A percentile compares a stretch with the other conserved stretches of the same genome.
phyloP scores from a whole-genome alignment of 2,113 vertebrate genomes.

The Nycticorax nycticorax region DNA sequence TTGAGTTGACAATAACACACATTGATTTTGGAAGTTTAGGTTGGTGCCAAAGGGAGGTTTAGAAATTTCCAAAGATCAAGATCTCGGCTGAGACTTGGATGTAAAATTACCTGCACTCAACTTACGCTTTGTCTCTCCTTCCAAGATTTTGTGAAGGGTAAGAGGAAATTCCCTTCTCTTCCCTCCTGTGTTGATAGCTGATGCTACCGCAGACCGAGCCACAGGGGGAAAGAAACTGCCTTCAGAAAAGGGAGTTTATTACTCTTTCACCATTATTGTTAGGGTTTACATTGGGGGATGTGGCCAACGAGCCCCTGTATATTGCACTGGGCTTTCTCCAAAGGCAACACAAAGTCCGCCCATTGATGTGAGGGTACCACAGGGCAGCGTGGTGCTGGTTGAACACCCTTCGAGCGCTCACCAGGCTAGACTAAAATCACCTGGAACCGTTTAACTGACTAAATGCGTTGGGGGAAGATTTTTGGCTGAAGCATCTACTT shows the following conservation, averaged over 20 bases:
- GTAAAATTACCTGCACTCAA: not conserved
- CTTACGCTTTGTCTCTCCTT: not conserved
- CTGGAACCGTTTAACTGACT: not conserved
- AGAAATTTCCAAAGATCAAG: not conserved
- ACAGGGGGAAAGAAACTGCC: not conserved
- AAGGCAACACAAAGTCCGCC: not conserved
- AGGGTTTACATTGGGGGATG: fast-evolving
- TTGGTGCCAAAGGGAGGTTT: not conserved
- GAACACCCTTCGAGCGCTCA: not conserved
- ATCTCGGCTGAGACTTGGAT: not conserved
- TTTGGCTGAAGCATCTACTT: not conserved
- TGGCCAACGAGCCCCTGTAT: not conserved
- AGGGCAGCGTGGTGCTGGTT: not conserved
- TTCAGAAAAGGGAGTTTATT: not conserved
- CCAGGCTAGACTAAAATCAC: not conserved
- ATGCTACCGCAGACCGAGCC: not conserved
- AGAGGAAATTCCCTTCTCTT: not conserved
- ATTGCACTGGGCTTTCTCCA: not conserved
- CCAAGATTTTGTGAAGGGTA: not conserved
- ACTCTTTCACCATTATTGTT: not conserved
- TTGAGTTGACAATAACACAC: not conserved
- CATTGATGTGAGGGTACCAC: not conserved
- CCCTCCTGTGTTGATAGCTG: not conserved
- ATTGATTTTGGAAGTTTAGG: not conserved
- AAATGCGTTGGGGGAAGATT: not conserved